These are phyloP conservation scores for Channa maculata DNA, from an alignment of 2,113 vertebrate genomes.

Conservation along the genomic window DNA sequence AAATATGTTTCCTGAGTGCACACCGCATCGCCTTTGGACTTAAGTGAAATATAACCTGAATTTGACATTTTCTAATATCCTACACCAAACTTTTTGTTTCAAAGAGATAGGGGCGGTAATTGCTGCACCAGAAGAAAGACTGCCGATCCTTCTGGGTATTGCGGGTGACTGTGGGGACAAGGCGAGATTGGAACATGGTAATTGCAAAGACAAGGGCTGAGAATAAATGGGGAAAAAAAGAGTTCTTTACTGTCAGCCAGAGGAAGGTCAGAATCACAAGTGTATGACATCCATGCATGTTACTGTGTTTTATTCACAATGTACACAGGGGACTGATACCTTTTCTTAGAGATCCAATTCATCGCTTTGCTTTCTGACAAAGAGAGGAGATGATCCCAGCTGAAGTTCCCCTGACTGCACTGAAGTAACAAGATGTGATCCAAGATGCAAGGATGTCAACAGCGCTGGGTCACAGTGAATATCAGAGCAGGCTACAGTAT, in stretches of 20 bases:
- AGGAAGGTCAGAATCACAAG: conserved; percentile 86
- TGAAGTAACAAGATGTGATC: conserved; percentile 72
- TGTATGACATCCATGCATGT: conserved; percentile 80
- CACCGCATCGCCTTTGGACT: conserved; percentile 76
- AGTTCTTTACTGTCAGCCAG: conserved; percentile 82
- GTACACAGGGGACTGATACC: conserved; percentile 79
- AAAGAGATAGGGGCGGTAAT: conserved; percentile 84
- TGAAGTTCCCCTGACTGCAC: conserved; percentile 62
- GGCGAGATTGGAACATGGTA: conserved; percentile 85
- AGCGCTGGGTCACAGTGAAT: conserved; percentile 69
- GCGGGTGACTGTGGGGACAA: conserved; percentile 84
- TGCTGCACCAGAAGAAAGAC: conserved; percentile 83
- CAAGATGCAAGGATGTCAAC: conserved; percentile 76
- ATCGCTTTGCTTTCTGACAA: conserved; percentile 72
- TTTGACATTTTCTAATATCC: conserved; percentile 88
- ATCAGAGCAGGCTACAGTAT: conserved; percentile 57
- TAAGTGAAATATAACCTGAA: conserved; percentile 85
- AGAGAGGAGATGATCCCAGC: conserved; percentile 76
- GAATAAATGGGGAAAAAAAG: conserved; percentile 78
- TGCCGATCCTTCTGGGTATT: conserved; percentile 84
- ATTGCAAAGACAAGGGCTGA: conserved; percentile 85
- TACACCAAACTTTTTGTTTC: conserved; percentile 85
- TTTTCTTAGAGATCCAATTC: conserved; percentile 83
- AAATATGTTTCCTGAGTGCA: conserved; percentile 73
- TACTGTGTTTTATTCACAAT: conserved; percentile 81